Conservation (phyloP, 1,140 invertebrate genomes). For the Pseudomyrmex cubaensis region DNA sequence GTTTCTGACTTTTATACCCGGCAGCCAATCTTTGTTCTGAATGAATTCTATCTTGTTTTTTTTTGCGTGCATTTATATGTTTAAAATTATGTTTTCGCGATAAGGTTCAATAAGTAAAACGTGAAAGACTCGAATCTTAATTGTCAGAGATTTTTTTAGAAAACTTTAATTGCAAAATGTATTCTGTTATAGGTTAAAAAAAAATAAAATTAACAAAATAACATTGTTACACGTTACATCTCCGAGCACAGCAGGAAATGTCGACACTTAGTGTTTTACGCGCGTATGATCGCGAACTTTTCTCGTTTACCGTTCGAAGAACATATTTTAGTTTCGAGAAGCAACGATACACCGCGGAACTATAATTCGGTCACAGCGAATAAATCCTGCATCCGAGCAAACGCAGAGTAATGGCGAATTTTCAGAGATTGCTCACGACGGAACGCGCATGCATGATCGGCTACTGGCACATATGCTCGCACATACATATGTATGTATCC, state of each 20-base stretch:
- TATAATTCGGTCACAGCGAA: slow-evolving; percentile 8
- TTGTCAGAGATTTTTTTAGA: no score
- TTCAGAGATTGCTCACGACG: slow-evolving; percentile 49
- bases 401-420: slow-evolving; percentile 45
- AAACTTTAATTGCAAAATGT: no score
- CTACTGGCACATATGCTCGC: slow-evolving; percentile 55
- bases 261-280: no score
- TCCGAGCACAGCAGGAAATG: no score
- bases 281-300: background rate
- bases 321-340: slow-evolving; percentile 14
- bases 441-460: slow-evolving; percentile 50
- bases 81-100: no score
- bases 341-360: background rate
- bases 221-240: no score
- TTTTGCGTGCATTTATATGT: background rate
- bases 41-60: background rate
- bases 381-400: slow-evolving; percentile 10
- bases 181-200: no score
- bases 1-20: background rate
- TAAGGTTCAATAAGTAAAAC: no score
- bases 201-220: no score
- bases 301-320: background rate
- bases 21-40: background rate
- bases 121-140: no score
- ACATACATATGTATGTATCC: slow-evolving; percentile 60